These are phyloP conservation scores for Aspidiotus destructor DNA, from an alignment of 2,888 invertebrate genomes.

Conservation along the genomic window DNA sequence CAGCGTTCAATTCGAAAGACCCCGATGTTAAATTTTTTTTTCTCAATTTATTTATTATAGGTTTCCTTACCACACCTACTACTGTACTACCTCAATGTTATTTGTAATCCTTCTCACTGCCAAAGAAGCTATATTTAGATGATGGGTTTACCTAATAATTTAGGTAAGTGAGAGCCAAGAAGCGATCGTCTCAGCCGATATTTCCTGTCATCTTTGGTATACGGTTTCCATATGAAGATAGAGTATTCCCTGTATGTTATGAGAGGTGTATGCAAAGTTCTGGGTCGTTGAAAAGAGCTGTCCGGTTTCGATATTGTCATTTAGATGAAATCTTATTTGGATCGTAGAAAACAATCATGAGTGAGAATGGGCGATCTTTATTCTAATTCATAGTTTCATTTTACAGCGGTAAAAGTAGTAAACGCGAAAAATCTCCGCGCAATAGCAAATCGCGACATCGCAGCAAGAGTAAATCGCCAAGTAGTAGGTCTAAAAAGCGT, in stretches of 20 bases:
- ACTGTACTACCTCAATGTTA: conserved; percentile 25
- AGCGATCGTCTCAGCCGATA: conserved; percentile 23
- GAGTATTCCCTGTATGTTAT: too few relatives aligned
- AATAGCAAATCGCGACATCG: conserved; percentile 28
- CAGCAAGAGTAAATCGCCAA: conserved; percentile 3
- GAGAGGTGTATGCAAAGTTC: neutral
- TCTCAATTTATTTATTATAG: conserved; percentile 21
- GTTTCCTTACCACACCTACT: conserved; percentile 13
- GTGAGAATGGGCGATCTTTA: too few relatives aligned
- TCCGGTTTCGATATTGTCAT: neutral
- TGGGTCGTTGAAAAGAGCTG: neutral
- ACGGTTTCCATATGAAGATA: neutral
- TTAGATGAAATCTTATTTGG: too few relatives aligned
- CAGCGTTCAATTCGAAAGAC: conserved; percentile 19
- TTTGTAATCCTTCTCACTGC: conserved; percentile 20
- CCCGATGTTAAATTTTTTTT: conserved; percentile 24
- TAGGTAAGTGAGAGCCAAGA: conserved; percentile 30
- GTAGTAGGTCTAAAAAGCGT: conserved; percentile 41
- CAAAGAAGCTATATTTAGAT: conserved; percentile 26
- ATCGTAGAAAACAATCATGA: too few relatives aligned
- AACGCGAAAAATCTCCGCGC: conserved; percentile 27
- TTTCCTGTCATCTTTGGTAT: conserved; percentile 13
- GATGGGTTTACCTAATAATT: conserved; percentile 32
- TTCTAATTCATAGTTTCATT: neutral
- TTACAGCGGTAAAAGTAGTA: conserved; percentile 9